Base-by-base conservation (phyloP, 2,888 invertebrate genomes). In the Geophilus truncorum region DNA sequence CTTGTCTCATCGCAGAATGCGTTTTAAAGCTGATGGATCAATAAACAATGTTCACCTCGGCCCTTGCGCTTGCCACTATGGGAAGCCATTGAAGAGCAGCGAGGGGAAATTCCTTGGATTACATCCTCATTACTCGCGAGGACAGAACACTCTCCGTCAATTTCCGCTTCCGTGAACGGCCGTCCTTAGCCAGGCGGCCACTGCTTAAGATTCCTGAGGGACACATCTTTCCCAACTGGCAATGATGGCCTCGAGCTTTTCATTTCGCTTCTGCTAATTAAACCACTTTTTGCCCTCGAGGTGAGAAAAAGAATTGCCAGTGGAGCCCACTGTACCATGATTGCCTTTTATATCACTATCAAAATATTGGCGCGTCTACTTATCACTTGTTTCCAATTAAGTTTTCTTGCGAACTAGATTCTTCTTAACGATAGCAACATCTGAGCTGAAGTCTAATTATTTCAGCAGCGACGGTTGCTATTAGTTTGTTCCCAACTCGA, bases 1-100 rank as follows among this genome's bases (percentile, higher is more conserved):
- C 70, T 70, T 70, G 70, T 70, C 70, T 70, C 70, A 70, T 25
- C 70, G 25, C 12, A 70, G 70, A 70, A 70, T 70, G 70, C 23
- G 70, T 70, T 70, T 70, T 70, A 70, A 70, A 70, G 70, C 70
- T 70, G 70, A 70, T 70, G 70, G 70, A 70, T 70, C 70, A 70
- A 70, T 70, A 70, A 70, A 70, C 70, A 70, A 70, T 70, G 70
- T 70, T 70, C 70, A 70, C 70, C 70, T 70, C 70, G 28, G 70
- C 70, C 70, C 25, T n/a, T 28, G 28, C n/a, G 70, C 70, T 70
- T 70, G 70, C 28, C 70, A 70, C 70, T 70, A 70, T 25, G 70
- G 25, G 70, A 70, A 70, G 28, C 70, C 70, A 70, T 70, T 70
- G 70, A 70, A 70, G 70, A 70, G 70, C 70, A 70, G 70, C 28